Evolutionary conservation across 2,797 vertebrate species (phyloP).

Genomic region (Cephalopachus bancanus): DNA sequence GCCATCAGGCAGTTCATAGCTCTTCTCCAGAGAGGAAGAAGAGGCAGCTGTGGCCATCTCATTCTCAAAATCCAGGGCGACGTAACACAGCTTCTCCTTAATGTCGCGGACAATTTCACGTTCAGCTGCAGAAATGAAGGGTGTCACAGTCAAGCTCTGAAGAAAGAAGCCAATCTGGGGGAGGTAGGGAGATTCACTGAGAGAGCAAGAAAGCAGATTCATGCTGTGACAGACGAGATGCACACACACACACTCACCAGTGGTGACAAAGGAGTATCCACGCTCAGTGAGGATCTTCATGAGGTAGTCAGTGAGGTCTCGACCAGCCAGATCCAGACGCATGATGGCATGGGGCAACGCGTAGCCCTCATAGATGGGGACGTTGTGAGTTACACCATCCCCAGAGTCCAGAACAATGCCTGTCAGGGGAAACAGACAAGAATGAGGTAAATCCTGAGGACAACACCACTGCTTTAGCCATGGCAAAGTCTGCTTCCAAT

Average conservation of each 20-base stretch:
- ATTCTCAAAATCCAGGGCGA: constrained; percentile 99
- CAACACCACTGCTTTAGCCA: not conserved
- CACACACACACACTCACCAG: constrained; percentile 90
- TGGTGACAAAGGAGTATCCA: constrained; percentile 99
- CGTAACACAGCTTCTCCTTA: constrained; percentile 99
- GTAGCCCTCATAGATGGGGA: constrained; percentile 99
- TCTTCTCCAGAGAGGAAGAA: constrained; percentile 99
- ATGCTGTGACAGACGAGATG: not conserved
- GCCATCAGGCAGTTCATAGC: constrained; percentile 99
- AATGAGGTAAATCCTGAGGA: constrained; percentile 25
- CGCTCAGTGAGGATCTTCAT: constrained; percentile 99
- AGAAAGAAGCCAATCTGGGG: not conserved
- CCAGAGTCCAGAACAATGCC: constrained; percentile 99
- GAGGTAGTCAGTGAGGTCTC: constrained; percentile 99
- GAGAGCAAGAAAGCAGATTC: not conserved
- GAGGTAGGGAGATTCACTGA: not conserved
- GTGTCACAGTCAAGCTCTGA: constrained; percentile 74
- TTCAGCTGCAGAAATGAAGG: constrained; percentile 92
- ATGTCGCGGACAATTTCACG: constrained; percentile 99
- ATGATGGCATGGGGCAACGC: constrained; percentile 98
- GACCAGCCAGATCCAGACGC: constrained; percentile 98
- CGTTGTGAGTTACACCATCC: constrained; percentile 99
- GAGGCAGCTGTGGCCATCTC: constrained; percentile 99
- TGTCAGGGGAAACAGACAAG: constrained; percentile 69
- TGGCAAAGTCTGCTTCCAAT: constrained; percentile 32